These are phyloP conservation scores for Etheostoma spectabile DNA, from an alignment of 2,113 vertebrate species.

Conservation along the genomic window DNA sequence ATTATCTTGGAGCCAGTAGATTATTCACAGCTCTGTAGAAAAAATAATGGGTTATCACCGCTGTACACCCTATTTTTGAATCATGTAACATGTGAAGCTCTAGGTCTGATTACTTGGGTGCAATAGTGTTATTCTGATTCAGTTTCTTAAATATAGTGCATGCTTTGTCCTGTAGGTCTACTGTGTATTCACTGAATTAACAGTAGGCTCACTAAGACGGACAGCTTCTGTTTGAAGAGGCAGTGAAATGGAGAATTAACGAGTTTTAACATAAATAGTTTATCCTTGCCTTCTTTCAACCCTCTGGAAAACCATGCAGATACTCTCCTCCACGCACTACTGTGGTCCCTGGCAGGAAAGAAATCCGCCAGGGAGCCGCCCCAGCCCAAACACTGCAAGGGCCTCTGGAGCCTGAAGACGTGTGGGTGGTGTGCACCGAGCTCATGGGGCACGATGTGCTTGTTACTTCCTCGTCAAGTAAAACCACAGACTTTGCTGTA, in stretches of 20 bases:
- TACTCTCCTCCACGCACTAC: slow-evolving; percentile 55
- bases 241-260: slow-evolving; percentile 32
- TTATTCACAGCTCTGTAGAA: slow-evolving; percentile 62
- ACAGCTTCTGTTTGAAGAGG: slow-evolving; percentile 38
- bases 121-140: slow-evolving; percentile 15
- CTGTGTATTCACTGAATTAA: not conserved
- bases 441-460: slow-evolving; percentile 63
- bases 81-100: slow-evolving; percentile 17
- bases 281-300: slow-evolving; percentile 58
- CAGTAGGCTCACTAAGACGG: not conserved
- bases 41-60: slow-evolving; percentile 58
- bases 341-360: slow-evolving; percentile 76
- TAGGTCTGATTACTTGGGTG: not conserved
- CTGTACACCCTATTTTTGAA: slow-evolving; percentile 47
- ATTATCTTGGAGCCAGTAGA: slow-evolving; percentile 64
- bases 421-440: slow-evolving; percentile 67
- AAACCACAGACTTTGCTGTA: slow-evolving; percentile 69
- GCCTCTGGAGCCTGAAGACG: slow-evolving; percentile 69
- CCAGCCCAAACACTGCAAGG: slow-evolving; percentile 72
- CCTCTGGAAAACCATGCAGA: slow-evolving; percentile 57
- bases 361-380: slow-evolving; percentile 70
- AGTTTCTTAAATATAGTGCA: not conserved
- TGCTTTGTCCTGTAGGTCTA: not conserved
- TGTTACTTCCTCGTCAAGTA: slow-evolving; percentile 67
- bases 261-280: slow-evolving; percentile 54